phyloP scores from a whole-genome alignment of 2,113 vertebrate species.

The Podilymbus podiceps region DNA sequence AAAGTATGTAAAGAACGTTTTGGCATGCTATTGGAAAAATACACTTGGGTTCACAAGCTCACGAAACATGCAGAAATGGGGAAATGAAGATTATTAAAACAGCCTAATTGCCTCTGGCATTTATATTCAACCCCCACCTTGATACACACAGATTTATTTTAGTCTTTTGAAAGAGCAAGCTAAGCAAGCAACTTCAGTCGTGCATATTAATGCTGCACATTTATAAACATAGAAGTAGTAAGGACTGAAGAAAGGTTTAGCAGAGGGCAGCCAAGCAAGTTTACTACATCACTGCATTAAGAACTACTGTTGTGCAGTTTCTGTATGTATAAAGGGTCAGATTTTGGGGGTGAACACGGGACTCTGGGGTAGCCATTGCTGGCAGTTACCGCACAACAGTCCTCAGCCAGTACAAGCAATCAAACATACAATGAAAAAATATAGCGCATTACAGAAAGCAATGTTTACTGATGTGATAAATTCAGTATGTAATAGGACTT shows the following conservation, averaged over 20 bases:
- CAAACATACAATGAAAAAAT: not conserved
- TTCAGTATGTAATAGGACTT: not conserved
- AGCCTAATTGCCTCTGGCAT: not conserved
- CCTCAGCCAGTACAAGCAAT: not conserved
- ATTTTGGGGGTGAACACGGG: not conserved
- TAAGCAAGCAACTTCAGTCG: not conserved
- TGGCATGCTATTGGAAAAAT: not conserved
- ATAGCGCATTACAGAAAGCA: not conserved
- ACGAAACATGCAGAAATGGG: not conserved
- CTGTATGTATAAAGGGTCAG: not conserved
- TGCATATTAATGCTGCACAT: not conserved
- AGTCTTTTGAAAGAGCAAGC: not conserved
- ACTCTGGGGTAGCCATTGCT: not conserved
- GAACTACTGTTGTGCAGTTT: not conserved
- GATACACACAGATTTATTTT: not conserved
- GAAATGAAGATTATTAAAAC: not conserved
- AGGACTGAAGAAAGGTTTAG: not conserved
- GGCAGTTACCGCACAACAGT: not conserved
- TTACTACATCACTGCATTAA: not conserved
- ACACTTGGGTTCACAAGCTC: not conserved
- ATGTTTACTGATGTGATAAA: not conserved
- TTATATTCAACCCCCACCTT: not conserved
- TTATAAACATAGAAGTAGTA: not conserved
- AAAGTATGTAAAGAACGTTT: accelerated
- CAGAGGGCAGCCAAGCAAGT: not conserved